Evolutionary conservation across 2,888 invertebrate species (phyloP), one percentile per base, ranked within the genome.

Genomic region (Ernsta delagoae): DNA sequence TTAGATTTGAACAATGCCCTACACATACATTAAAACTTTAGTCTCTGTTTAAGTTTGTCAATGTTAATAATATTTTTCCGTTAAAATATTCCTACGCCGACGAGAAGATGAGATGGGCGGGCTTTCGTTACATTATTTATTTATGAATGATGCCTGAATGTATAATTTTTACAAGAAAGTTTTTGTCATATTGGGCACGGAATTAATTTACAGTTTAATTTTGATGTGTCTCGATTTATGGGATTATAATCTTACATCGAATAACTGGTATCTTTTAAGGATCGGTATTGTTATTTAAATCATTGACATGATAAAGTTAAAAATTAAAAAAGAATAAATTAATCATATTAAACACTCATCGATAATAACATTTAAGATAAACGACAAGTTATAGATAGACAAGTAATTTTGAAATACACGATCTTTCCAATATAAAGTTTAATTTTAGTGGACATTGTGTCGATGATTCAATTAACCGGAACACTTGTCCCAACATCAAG

Each of bases 401-500:
- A n/a, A n/a, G n/a, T n/a, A n/a, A n/a, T n/a, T n/a, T n/a, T n/a
- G n/a, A n/a, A n/a, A n/a, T n/a, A n/a, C n/a, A n/a, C n/a, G n/a
- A 48, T 48, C 12, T 48, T 48, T 11, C 11, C n/a, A 45, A 45
- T 43, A 45, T 5, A n/a, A 16, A 0, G 16, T 50, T 16, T 34
- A 34, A 54, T 53, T 53, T 54, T 7, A 6, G 31, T 34, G 11
- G 11, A 54, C 54, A 9, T 31, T 31, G 5, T 54, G 34, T 50
- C 41, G 36, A 50, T 31, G 65, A 53, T 41, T 48, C 48, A 59
- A 24, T 12, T 11, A 50, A 59, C 31, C 65, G 48, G 11, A 39
- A 59, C 65, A 65, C 59, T 34, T 65, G 65, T 31, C 16, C 16
- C 39, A 59, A 64, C 59, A 65, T 65, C 65, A 59, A 59, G 59